These are phyloP conservation scores for Ptilorrhoa leucosticta DNA, from an alignment of 2,113 vertebrate species.

Conservation along the genomic window DNA sequence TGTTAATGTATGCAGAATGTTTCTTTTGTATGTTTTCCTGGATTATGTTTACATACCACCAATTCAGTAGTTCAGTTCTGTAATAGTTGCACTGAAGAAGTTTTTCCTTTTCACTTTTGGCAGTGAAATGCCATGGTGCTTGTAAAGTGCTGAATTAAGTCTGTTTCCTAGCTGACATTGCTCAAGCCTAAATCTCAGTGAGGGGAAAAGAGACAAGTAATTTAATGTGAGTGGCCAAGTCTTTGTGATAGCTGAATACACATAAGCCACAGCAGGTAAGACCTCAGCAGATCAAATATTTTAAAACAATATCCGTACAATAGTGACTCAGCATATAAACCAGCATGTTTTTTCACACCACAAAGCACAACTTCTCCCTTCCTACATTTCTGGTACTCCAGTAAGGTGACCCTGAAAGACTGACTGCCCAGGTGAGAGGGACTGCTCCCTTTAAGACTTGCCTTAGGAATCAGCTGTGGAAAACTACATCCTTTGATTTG, in stretches of 20 bases:
- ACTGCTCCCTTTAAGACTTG: background rate
- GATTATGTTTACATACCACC: background rate
- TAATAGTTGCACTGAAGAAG: background rate
- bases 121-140: background rate
- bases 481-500: background rate
- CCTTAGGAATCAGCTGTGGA: background rate
- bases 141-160: background rate
- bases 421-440: background rate
- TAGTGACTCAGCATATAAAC: background rate
- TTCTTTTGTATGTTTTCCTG: background rate
- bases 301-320: background rate
- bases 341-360: background rate
- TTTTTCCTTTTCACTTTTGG: background rate
- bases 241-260: constrained; percentile 10
- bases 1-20: background rate
- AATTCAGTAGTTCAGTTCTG: background rate
- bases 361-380: background rate
- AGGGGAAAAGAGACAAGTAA: background rate
- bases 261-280: background rate
- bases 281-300: constrained; percentile 11
- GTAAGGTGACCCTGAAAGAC: background rate
- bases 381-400: background rate
- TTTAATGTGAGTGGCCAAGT: background rate
- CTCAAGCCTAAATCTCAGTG: background rate
- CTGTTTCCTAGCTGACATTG: background rate